Conservation (phyloP, 2,797 vertebrate genomes). For the Cichlasoma orientale region DNA sequence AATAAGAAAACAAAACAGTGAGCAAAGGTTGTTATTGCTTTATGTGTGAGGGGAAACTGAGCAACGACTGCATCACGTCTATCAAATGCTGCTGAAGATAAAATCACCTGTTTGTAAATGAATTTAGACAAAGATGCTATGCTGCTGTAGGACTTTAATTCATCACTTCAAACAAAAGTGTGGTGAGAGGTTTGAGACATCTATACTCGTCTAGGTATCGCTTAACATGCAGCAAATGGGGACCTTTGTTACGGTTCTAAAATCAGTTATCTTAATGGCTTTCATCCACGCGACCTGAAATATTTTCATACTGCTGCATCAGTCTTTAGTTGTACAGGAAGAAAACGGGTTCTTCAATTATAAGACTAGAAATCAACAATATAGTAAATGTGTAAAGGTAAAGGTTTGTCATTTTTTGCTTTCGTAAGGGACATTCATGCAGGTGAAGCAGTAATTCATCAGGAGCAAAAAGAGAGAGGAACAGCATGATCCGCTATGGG, state of each 20-base stretch:
- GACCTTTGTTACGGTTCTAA: background rate
- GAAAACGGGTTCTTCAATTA: background rate
- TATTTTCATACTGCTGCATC: background rate
- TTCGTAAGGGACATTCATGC: background rate
- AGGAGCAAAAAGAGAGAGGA: background rate
- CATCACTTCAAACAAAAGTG: background rate
- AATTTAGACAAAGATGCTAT: background rate
- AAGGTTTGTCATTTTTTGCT: background rate
- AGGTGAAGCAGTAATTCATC: background rate
- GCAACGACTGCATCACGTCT: background rate
- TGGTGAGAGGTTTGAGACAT: background rate
- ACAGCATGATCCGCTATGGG: background rate
- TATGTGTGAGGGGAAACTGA: background rate
- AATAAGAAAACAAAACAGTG: conserved; percentile 44
- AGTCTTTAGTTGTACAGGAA: background rate
- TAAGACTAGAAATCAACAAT: background rate
- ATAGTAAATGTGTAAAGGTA: background rate
- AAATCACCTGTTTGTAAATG: background rate
- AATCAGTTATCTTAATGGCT: background rate
- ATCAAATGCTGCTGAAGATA: background rate
- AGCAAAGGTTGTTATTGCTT: conserved; percentile 5
- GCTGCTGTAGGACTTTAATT: background rate
- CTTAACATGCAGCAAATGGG: background rate
- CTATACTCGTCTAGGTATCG: background rate
- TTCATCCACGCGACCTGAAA: background rate